Evolutionary conservation across 2,888 invertebrate genomes (phyloP).

Genomic region (Dicycla oo): DNA sequence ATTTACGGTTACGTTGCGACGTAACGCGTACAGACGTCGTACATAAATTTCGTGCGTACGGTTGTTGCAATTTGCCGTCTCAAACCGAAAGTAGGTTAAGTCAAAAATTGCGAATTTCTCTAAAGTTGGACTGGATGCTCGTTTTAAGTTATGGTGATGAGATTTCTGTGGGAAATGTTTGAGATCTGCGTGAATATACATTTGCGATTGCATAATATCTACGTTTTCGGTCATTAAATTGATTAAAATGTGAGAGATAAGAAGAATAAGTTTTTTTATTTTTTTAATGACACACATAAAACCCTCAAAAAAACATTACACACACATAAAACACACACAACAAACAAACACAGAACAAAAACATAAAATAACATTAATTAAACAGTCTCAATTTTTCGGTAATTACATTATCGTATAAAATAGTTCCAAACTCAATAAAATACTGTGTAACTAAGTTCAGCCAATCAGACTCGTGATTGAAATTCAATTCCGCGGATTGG

Average conservation of each 20-base stretch:
- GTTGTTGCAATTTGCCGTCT: conserved; percentile 62
- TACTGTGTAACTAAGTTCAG: conserved; percentile 39
- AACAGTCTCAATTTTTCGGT: neutral
- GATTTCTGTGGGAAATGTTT: conserved; percentile 33
- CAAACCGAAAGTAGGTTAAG: conserved; percentile 60
- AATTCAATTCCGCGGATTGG: conserved; percentile 66
- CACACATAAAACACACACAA: too few relatives aligned
- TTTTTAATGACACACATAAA: too few relatives aligned
- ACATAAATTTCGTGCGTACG: conserved; percentile 66
- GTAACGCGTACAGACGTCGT: conserved; percentile 65
- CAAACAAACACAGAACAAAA: too few relatives aligned
- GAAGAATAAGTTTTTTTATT: neutral
- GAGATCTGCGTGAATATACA: conserved; percentile 25
- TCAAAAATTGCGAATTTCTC: conserved; percentile 61
- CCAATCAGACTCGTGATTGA: conserved; percentile 67
- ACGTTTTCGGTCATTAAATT: conserved; percentile 5
- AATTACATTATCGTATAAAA: conserved; percentile 1
- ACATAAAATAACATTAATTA: too few relatives aligned
- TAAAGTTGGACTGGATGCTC: conserved; percentile 44
- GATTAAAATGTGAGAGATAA: conserved; percentile 2
- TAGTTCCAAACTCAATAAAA: conserved; percentile 25
- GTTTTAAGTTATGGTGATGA: conserved; percentile 52
- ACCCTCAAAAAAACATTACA: too few relatives aligned
- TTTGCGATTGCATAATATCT: neutral
- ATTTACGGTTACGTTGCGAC: conserved; percentile 65